Percentiles rank a stretch among this genome's conserved stretches.
phyloP scores from a whole-genome alignment of 1,140 invertebrate species.

The Chironomus tepperi region DNA sequence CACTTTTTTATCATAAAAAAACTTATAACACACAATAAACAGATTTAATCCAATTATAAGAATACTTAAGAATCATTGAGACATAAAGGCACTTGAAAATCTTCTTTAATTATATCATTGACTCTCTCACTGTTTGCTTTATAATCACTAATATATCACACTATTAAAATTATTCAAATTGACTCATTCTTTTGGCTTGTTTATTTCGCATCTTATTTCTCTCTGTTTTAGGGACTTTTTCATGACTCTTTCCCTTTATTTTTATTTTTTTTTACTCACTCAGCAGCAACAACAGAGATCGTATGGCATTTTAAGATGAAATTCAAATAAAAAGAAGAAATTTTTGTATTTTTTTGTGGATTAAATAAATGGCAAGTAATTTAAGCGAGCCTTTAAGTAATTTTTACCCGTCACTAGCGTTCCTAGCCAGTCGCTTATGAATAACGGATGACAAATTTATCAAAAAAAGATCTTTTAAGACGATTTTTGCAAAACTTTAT shows the following conservation, averaged over 20 bases:
- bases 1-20: background rate
- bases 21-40: background rate
- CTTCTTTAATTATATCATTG: slow-evolving; percentile 18
- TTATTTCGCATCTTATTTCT: background rate
- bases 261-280: background rate
- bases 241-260: background rate
- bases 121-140: background rate
- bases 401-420: background rate
- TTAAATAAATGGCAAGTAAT: slow-evolving; percentile 8
- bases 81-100: background rate
- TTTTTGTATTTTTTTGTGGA: background rate
- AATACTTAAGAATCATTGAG: background rate
- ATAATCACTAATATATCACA: slow-evolving; percentile 20
- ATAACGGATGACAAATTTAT: background rate
- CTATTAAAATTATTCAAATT: slow-evolving; percentile 17
- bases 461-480: background rate
- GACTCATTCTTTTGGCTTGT: background rate
- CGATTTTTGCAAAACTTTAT: background rate
- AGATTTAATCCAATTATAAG: background rate
- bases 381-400: background rate
- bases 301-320: too few species aligned
- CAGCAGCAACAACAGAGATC: too few species aligned
- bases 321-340: too few species aligned
- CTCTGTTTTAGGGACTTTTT: background rate
- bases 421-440: background rate